A percentile compares a stretch with the other conserved stretches of the same genome.
Evolutionary conservation across 2,888 invertebrate genomes (phyloP).

Genomic region (Lycocerus yunnanus): DNA sequence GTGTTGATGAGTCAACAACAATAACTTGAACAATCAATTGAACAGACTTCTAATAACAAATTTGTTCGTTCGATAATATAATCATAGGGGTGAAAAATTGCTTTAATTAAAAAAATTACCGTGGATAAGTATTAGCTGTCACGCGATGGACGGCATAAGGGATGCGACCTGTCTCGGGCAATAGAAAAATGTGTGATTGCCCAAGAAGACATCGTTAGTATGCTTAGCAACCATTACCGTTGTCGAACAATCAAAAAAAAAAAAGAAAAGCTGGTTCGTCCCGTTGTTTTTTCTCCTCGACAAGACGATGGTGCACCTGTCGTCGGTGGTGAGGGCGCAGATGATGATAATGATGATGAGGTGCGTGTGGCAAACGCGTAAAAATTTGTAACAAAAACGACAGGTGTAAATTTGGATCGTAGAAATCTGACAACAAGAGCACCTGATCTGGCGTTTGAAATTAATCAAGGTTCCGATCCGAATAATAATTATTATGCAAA

Average conservation of each 20-base stretch:
- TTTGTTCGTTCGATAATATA: background rate
- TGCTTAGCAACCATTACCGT: background rate
- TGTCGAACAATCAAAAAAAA: background rate
- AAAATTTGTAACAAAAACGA: background rate
- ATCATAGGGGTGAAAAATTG: background rate
- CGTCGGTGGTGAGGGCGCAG: background rate
- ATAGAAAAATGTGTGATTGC: no score
- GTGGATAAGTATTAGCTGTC: no score
- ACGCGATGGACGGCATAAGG: background rate
- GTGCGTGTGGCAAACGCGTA: conserved; percentile 1
- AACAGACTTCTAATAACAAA: background rate
- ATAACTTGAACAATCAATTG: background rate
- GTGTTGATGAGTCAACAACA: background rate
- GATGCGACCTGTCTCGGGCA: background rate
- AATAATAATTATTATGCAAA: background rate
- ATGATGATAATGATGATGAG: background rate
- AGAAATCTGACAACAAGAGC: background rate
- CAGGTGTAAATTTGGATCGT: background rate
- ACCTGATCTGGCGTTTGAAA: background rate
- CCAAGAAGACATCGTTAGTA: background rate
- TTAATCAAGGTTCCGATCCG: background rate
- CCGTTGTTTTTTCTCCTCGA: background rate
- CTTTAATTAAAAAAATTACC: background rate
- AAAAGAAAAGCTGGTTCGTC: background rate
- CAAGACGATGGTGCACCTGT: conserved; percentile 10